Percentiles rank a stretch among this genome's conserved stretches.
phyloP scores from a whole-genome alignment of 2,888 invertebrate genomes.

The Allygus modestus region DNA sequence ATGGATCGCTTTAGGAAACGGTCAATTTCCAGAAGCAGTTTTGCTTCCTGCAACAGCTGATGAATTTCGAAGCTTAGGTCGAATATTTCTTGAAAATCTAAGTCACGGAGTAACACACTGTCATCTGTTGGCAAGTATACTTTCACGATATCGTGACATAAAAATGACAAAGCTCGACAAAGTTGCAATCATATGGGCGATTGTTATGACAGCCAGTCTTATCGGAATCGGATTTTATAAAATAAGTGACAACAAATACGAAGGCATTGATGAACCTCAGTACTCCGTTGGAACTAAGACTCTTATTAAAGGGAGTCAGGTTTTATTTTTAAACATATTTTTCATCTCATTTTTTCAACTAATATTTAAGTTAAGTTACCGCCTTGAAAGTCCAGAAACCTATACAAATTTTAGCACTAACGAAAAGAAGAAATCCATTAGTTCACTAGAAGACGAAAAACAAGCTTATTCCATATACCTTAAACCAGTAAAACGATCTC shows the following conservation, averaged over 20 bases:
- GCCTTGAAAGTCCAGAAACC: background rate
- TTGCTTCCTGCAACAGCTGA: background rate
- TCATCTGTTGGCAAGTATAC: background rate
- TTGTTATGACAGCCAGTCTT: constrained; percentile 9
- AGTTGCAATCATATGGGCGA: background rate
- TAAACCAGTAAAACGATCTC: background rate
- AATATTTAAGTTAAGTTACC: constrained; percentile 4
- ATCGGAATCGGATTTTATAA: background rate
- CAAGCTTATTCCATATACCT: background rate
- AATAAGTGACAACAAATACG: background rate
- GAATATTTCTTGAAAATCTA: constrained; percentile 6
- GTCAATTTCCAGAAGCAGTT: background rate
- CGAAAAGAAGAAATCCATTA: background rate
- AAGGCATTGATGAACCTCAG: background rate
- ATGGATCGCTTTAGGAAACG: background rate
- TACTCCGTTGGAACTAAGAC: background rate
- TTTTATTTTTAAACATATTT: background rate
- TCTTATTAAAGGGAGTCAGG: background rate
- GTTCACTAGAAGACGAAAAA: too few relatives aligned
- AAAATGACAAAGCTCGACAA: constrained; percentile 7
- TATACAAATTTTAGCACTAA: background rate
- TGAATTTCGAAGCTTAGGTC: background rate
- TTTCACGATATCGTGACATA: background rate
- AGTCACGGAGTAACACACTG: background rate
- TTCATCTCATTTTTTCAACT: background rate